Percentiles rank a stretch among this genome's conserved stretches.
phyloP scores from a whole-genome alignment of 2,797 vertebrate genomes.

The Darevskia nairensis region DNA sequence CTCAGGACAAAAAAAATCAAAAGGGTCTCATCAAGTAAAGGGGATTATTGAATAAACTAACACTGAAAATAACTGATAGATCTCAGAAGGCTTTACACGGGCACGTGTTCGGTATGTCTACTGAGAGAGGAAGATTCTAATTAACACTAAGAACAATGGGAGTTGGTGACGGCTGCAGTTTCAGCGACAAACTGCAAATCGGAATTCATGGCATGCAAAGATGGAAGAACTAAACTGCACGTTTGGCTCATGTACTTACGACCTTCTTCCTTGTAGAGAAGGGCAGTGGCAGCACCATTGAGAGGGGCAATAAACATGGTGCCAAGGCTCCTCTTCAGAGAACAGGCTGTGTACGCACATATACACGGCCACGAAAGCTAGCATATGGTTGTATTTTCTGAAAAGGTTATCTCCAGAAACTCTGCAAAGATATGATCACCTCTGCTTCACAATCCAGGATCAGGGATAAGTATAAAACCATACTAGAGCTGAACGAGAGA shows the following conservation, averaged over 20 bases:
- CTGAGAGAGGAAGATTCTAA: conserved; percentile 28
- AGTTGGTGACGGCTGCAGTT: background rate
- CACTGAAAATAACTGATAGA: conserved; percentile 20
- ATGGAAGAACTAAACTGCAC: background rate
- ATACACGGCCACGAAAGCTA: background rate
- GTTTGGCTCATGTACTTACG: background rate
- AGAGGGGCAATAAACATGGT: fast-evolving
- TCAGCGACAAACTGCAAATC: conserved; percentile 17
- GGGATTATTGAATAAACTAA: conserved; percentile 23
- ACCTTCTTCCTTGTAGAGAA: background rate
- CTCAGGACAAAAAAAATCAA: conserved; percentile 4
- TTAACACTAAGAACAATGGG: conserved; percentile 33
- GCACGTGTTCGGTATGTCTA: background rate
- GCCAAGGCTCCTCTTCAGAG: background rate
- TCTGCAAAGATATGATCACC: background rate
- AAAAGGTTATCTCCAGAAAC: background rate
- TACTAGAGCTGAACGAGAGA: too few species aligned
- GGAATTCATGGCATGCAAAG: conserved; percentile 22
- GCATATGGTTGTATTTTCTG: background rate
- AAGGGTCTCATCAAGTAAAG: conserved; percentile 22
- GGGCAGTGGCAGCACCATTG: background rate
- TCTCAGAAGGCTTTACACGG: background rate
- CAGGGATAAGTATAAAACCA: background rate
- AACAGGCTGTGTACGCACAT: fast-evolving
- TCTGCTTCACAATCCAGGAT: background rate